Evolutionary conservation across 2,888 invertebrate genomes (phyloP), one percentile per base, ranked within the genome.

Genomic region (Athripsodes cinereus): DNA sequence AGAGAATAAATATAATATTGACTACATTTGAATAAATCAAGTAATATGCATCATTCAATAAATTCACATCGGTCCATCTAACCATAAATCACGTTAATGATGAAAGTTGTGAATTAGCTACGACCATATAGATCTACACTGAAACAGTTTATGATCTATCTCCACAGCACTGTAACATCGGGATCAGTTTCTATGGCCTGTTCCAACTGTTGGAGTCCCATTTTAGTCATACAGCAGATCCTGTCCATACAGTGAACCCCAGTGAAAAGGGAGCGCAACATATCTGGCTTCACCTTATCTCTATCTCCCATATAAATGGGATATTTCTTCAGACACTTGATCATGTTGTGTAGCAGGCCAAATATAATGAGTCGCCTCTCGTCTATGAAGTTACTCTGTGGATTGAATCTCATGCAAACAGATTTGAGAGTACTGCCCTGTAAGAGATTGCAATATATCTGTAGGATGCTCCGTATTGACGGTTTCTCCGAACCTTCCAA

Each of bases 231-330:
- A 69, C 93, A 92, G 72, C 96, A 95, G 67, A 96, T 94, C 73
- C 95, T 92, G 74, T 96, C 96, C 58, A 88, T 82, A 70, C 87
- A 90, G 62, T 87, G 85, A 1, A 81, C 76, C 0, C 96, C 96
- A 48, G 88, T 90, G 69, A 94, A 90, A 67, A 88, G 80, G 53
- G 82, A 78, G 44, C 84, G 81, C 35, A 87, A 72, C 13, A 79
- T 74, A 1, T 74, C 69, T 21, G 75, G 72, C 58, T 71, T 69
- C 22, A 49, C n/a, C 1, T 72, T 71, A 0, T 74, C 74, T 1
- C 78, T 78, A 64, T 78, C 80, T 18, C 61, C 59, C n/a, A 58
- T 57, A 47, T 57, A 63, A 1, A 63, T 55, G 13, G 64, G 62
- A 56, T 63, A 78, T 73, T 81, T 77, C 64, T 80, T 80, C 20